Evolutionary conservation across 2,888 invertebrate genomes (phyloP).

Genomic region (Blomia tropicalis): DNA sequence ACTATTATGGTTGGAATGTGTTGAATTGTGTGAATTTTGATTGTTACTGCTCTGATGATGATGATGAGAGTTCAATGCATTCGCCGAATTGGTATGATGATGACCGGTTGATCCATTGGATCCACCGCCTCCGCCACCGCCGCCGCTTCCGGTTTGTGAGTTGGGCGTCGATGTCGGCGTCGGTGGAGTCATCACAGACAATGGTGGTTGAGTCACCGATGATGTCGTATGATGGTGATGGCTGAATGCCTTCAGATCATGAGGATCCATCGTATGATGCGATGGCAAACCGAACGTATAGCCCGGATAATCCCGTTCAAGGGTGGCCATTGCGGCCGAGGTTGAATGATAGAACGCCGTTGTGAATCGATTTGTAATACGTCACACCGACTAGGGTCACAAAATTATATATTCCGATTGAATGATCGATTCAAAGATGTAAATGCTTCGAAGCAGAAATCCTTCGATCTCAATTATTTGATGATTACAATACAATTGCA

Average conservation of each 20-base stretch:
- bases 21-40: conserved; percentile 16
- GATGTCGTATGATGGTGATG: conserved; percentile 22
- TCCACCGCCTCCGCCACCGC: conserved; percentile 41
- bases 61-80: not conserved
- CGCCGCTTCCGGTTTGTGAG: conserved; percentile 38
- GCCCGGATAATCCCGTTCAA: conserved; percentile 30
- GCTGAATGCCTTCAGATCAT: conserved; percentile 39
- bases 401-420: no score
- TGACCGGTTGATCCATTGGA: conserved; percentile 49
- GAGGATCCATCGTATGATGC: conserved; percentile 44
- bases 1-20: no score
- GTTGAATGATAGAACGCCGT: conserved; percentile 22
- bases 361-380: not conserved
- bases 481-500: no score
- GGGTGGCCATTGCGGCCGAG: conserved; percentile 43
- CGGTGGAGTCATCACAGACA: conserved; percentile 25
- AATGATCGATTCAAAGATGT: no score
- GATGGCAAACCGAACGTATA: conserved; percentile 30
- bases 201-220: conserved; percentile 23
- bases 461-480: no score
- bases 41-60: conserved; percentile 19
- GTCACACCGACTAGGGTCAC: no score
- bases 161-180: conserved; percentile 28
- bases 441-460: no score
- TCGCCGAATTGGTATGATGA: conserved; percentile 18